Evolutionary conservation across 2,113 vertebrate species (phyloP).

Genomic region (Gymnorhina tibicen): DNA sequence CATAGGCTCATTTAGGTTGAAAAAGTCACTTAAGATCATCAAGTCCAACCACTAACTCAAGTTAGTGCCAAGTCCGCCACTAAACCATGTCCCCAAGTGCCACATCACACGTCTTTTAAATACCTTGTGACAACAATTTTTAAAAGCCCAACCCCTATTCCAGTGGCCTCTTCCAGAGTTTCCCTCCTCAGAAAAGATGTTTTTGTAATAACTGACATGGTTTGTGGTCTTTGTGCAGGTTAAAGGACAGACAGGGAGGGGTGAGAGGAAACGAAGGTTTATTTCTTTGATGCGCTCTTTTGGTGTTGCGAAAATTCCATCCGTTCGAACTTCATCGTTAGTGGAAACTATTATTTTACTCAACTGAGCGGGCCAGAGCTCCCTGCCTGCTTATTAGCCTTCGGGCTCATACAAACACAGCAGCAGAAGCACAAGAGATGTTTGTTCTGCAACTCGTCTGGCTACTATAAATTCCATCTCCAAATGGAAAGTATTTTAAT

Average conservation of each 20-base stretch:
- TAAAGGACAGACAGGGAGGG: slow-evolving; percentile 7
- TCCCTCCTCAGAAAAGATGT: not conserved
- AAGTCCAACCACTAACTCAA: not conserved
- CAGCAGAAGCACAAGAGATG: slow-evolving; percentile 47
- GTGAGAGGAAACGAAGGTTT: slow-evolving; percentile 15
- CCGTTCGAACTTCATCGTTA: not conserved
- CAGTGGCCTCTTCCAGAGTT: not conserved
- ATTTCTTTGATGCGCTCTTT: not conserved
- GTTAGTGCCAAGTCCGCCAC: not conserved
- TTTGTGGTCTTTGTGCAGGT: not conserved
- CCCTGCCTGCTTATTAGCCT: slow-evolving; percentile 54
- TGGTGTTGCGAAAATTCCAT: slow-evolving; percentile 12
- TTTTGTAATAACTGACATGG: not conserved
- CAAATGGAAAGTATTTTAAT: slow-evolving; percentile 61
- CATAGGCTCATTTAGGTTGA: not conserved
- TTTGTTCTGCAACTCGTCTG: slow-evolving; percentile 43
- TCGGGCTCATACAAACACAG: slow-evolving; percentile 51
- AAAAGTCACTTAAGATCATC: not conserved
- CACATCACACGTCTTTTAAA: not conserved
- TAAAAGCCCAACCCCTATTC: not conserved
- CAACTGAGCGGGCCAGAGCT: slow-evolving; percentile 2
- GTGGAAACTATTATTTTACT: slow-evolving; percentile 60
- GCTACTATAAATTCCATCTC: slow-evolving; percentile 61
- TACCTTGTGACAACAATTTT: not conserved
- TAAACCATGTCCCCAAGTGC: not conserved